Evolutionary conservation across 2,113 vertebrate genomes (phyloP).

Genomic region (Rhea pennata): DNA sequence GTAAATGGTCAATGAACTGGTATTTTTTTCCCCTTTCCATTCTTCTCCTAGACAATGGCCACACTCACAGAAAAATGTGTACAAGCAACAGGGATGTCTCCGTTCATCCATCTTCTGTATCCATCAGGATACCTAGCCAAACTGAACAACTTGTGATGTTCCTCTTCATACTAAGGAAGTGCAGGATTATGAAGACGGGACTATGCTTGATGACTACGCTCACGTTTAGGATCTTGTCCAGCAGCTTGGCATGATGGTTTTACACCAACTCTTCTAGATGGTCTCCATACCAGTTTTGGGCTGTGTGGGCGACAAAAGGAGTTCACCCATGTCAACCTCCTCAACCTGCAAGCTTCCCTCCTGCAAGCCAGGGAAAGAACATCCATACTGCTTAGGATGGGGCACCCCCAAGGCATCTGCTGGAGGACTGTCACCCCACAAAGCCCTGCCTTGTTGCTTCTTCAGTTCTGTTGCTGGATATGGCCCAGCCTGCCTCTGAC

Average conservation of each 20-base stretch:
- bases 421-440: too few species aligned
- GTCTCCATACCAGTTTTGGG: background rate
- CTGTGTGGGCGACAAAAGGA: background rate
- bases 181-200: background rate
- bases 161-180: background rate
- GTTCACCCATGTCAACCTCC: background rate
- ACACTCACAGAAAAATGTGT: background rate
- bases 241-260: accelerated
- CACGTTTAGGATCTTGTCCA: background rate
- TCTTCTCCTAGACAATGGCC: background rate
- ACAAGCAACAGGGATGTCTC: background rate
- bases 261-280: background rate
- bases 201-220: background rate
- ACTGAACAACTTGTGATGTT: background rate
- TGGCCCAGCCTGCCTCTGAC: too few species aligned
- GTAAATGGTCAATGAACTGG: background rate
- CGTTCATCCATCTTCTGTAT: background rate
- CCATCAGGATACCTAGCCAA: background rate
- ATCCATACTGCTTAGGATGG: too few species aligned
- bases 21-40: background rate
- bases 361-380: too few species aligned
- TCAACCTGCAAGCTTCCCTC: background rate
- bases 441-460: too few species aligned
- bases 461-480: too few species aligned
- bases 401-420: too few species aligned